These are phyloP conservation scores for Drosophila tsacasi DNA, from an alignment of 1,140 invertebrate species.

Conservation along the genomic window DNA sequence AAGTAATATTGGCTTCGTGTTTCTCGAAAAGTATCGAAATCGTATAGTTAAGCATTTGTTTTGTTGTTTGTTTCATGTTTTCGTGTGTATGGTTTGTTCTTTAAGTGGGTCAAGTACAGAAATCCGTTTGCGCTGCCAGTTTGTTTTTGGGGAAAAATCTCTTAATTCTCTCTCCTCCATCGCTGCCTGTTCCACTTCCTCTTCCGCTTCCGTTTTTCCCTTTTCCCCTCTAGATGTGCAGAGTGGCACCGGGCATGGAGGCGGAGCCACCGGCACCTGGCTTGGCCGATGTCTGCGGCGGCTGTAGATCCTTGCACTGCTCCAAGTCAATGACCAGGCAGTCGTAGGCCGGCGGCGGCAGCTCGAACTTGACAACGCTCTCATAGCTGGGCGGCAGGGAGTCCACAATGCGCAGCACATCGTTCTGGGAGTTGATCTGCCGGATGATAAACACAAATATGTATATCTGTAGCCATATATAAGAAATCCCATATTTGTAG, in stretches of 20 bases:
- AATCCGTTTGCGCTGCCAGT: conserved; percentile 36
- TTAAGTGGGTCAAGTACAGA: conserved; percentile 34
- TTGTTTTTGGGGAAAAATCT: conserved; percentile 51
- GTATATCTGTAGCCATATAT: not conserved
- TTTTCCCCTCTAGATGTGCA: conserved; percentile 60
- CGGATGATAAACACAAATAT: not conserved
- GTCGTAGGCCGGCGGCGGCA: conserved; percentile 80
- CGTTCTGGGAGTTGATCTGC: conserved; percentile 84
- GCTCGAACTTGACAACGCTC: conserved; percentile 77
- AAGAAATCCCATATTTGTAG: not conserved
- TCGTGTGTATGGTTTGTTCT: not conserved
- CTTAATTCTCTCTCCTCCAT: conserved; percentile 52
- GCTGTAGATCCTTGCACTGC: conserved; percentile 62
- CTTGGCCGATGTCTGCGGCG: conserved; percentile 56
- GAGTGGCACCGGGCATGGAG: conserved; percentile 35
- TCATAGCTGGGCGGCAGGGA: conserved; percentile 82
- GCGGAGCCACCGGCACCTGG: conserved; percentile 20
- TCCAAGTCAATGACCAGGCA: conserved; percentile 78
- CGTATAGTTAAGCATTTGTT: conserved; percentile 2
- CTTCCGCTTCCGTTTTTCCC: not conserved
- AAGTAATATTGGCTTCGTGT: not conserved
- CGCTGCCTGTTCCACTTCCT: not conserved
- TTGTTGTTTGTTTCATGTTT: conserved; percentile 2
- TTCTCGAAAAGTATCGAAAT: conserved; percentile 4
- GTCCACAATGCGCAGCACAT: conserved; percentile 82